Percentiles rank a stretch among this genome's conserved stretches.
Conservation (phyloP, 2,797 vertebrate genomes). For the Thamnophis elegans region DNA sequence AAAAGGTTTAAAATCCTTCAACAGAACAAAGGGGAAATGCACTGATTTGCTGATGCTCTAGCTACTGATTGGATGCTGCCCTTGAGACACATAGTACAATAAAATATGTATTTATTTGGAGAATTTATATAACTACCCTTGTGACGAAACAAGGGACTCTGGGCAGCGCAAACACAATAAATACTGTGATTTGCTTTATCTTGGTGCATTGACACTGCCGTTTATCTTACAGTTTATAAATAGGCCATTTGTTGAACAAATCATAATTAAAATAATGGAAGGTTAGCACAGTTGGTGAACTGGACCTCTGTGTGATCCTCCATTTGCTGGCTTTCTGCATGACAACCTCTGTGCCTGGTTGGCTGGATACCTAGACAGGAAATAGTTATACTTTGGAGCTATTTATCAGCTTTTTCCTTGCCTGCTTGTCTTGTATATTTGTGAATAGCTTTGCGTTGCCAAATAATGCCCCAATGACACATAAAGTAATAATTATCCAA, state of each 20-base stretch:
- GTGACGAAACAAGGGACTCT: neutral
- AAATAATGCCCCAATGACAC: conserved; percentile 6
- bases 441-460: neutral
- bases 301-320: neutral
- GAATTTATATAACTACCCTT: neutral
- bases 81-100: neutral
- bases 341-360: neutral
- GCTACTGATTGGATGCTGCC: neutral
- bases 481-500: conserved; percentile 9
- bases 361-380: neutral
- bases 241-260: neutral
- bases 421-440: neutral
- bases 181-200: neutral
- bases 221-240: neutral
- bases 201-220: neutral
- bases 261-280: neutral
- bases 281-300: neutral
- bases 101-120: neutral
- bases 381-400: neutral
- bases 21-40: neutral
- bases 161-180: neutral
- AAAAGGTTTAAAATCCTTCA: neutral
- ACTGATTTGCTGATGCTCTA: neutral
- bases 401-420: neutral
- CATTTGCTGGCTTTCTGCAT: neutral